phyloP scores from a whole-genome alignment of 2,113 vertebrate genomes.

The Madoqua kirkii region DNA sequence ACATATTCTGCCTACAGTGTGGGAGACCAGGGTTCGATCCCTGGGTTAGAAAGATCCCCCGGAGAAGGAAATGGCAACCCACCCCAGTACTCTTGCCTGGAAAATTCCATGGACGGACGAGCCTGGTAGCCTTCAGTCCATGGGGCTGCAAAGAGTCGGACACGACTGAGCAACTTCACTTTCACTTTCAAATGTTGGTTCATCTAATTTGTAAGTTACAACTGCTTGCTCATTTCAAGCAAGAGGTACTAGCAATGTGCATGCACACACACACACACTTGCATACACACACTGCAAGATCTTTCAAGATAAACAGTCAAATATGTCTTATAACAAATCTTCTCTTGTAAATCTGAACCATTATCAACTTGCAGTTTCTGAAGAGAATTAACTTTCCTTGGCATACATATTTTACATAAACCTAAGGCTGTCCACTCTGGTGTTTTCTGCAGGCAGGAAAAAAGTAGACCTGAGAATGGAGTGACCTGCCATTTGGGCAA shows the following conservation, averaged over 20 bases:
- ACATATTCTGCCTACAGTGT: not conserved
- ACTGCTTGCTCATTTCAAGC: not conserved
- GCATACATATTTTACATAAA: not conserved
- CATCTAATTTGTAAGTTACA: not conserved
- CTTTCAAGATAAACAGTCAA: not conserved
- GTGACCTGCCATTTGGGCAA: not conserved
- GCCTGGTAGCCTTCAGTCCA: too few relatives aligned
- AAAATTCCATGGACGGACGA: too few relatives aligned
- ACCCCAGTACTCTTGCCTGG: too few relatives aligned
- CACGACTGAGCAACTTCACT: too few relatives aligned
- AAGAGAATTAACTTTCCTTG: not conserved
- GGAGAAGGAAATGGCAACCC: too few relatives aligned
- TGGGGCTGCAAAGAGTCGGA: too few relatives aligned
- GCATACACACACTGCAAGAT: not conserved
- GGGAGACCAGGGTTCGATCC: accelerated
- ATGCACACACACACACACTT: not conserved
- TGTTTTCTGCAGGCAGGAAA: slow-evolving; percentile 15
- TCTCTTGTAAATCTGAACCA: slow-evolving; percentile 46
- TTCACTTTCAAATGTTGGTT: not conserved
- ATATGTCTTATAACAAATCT: not conserved
- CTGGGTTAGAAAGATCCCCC: too few relatives aligned
- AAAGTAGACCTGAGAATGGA: not conserved
- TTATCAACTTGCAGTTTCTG: not conserved
- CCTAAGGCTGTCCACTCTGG: not conserved
- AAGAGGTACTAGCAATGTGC: not conserved